These are phyloP conservation scores for Spatulosminthurus flaviceps DNA, from an alignment of 2,888 invertebrate species.

Conservation along the genomic window DNA sequence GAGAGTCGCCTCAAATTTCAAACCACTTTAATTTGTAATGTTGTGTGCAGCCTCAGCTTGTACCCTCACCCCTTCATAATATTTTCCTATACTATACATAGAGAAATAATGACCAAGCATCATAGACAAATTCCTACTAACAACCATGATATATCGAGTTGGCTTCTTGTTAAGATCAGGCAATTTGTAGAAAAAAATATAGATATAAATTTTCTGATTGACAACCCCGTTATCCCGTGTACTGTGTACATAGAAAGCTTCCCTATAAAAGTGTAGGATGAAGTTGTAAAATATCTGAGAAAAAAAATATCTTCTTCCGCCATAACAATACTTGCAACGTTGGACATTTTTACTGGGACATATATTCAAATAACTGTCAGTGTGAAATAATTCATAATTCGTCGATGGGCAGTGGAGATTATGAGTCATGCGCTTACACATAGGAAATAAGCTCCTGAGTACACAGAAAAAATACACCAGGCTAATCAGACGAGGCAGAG, in stretches of 20 bases:
- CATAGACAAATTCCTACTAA: slow-evolving; percentile 20
- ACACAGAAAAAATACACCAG: too few species aligned
- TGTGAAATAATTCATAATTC: slow-evolving; percentile 20
- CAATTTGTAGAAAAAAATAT: background rate
- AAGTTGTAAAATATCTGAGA: background rate
- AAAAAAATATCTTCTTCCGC: slow-evolving; percentile 23
- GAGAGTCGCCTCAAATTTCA: slow-evolving; percentile 37
- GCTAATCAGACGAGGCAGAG: too few species aligned
- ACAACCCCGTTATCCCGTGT: too few species aligned
- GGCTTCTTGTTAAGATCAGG: background rate
- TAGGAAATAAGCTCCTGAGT: background rate
- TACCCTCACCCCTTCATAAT: background rate
- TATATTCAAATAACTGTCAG: slow-evolving; percentile 26
- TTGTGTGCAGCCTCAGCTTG: background rate
- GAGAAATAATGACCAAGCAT: background rate
- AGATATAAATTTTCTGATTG: background rate
- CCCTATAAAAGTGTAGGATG: too few species aligned
- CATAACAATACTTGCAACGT: background rate
- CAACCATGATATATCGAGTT: background rate
- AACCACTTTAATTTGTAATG: slow-evolving; percentile 43
- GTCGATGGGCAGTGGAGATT: slow-evolving; percentile 7
- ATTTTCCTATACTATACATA: background rate
- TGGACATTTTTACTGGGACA: background rate
- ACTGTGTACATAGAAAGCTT: too few species aligned
- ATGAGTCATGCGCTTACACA: background rate